Base-by-base conservation (phyloP, 2,888 invertebrate genomes). In the Spisula subtruncata region DNA sequence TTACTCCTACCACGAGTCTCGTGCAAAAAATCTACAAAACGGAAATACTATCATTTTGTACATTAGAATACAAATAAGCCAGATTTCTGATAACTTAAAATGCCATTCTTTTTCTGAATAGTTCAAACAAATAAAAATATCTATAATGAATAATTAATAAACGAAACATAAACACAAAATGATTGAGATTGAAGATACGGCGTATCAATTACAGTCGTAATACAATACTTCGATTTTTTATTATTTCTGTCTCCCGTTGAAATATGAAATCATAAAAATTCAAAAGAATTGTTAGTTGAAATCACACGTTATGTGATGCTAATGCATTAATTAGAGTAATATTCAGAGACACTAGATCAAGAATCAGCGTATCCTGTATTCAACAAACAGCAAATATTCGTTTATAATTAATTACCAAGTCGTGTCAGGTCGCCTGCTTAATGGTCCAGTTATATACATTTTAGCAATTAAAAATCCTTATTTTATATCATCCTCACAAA, bases 401-500 rank as follows among this genome's bases (percentile, higher is more conserved):
- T 56, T n/a, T 56, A n/a, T 56, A 6, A 56, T n/a, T 20, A 56
- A 56, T 56, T 56, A 56, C 56, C 56, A 6, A 18, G 6, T 56
- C n/a, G 18, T 18, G 16, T 56, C 56, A 56, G 20, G n/a, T 56
- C 16, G 20, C 56, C 20, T 20, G 56, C 16, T 4, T 20, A 20
- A n/a, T n/a, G 20, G n/a, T 71, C 71, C 71, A 10, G 0, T 71
- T 29, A 25, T 71, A 14, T 5, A 29, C 71, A 71, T 71, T 29
- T 71, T 71, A 48, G 54, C 79, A 85, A 79, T 79, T 85, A 85
- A 85, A 75, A 54, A 81, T 80, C 75, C 41, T 54, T 75, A 48
- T 51, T 87, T 66, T 46, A 86, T 84, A 71, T 82, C 83, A 79
- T 84, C 56, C 90, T 16, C 60, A 29, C 41, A 56, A 86, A 25